Evolutionary conservation across 2,113 vertebrate genomes (phyloP), one percentile per base, ranked within the genome.

Genomic region (Megaptera novaeangliae): DNA sequence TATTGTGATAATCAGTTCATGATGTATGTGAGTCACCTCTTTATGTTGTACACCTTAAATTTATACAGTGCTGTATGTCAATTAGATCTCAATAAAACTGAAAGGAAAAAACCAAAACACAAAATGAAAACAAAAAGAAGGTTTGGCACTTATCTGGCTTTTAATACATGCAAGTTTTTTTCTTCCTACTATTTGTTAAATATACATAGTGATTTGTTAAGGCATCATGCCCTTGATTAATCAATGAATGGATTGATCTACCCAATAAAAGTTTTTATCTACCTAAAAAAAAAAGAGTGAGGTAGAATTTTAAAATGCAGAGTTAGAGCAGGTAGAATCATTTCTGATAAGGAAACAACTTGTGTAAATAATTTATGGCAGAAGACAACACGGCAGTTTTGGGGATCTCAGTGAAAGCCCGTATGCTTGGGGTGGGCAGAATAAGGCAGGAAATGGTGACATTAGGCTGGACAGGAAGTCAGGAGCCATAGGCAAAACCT

Each of bases 131-230:
- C 34, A 27, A 39, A 93, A 86, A 75, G 81, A 95, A 31, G 1
- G n/a, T 21, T 86, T 77, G 36, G 1, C 21, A 71, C 11, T 71
- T 57, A 82, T 68, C 17, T 84, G 46, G 21, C 18, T 96, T 96
- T 96, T 94, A 29, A 66, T 64, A 72, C 8, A 29, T n/a, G 15
- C 71, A 66, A 61, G 14, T 94, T 92, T 96, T 78, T 9, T n/a
- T 91, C n/a, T 93, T 87, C 6, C 46, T 82, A 36, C 25, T 72
- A 21, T 86, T 66, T 88, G 91, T 61, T 93, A 92, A 82, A 96
- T 66, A 75, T 92, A 81, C 80, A 23, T n/a, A 80, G 68, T 71
- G 13, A 66, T 25, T 86, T 68, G 31, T 80, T 75, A 78, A 95
- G 86, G 15, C 21, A 81, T 72, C 49, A 75, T 91, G 3, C 6